phyloP scores from a whole-genome alignment of 2,797 vertebrate species.

The Sebastes variabilis region DNA sequence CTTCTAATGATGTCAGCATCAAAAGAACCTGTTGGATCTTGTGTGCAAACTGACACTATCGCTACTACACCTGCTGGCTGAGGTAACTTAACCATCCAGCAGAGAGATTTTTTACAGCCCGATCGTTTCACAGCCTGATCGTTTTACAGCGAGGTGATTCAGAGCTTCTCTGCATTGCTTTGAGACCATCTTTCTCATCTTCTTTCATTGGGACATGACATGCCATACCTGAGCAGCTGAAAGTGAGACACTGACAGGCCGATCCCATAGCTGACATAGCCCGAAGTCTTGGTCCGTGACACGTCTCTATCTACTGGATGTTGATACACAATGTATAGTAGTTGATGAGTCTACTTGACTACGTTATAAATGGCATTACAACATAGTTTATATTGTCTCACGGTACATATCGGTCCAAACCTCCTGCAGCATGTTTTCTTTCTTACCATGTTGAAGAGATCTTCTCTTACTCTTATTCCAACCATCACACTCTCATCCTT shows the following conservation, averaged over 20 bases:
- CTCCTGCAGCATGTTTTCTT: neutral
- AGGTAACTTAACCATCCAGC: constrained; percentile 26
- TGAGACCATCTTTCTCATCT: constrained; percentile 16
- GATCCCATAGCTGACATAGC: constrained; percentile 27
- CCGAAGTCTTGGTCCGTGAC: constrained; percentile 25
- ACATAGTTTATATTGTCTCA: neutral
- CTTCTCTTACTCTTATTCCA: neutral
- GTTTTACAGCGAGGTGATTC: constrained; percentile 38
- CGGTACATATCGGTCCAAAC: neutral
- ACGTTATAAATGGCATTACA: neutral
- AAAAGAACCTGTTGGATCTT: neutral
- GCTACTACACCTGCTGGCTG: constrained; percentile 29
- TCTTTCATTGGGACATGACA: neutral
- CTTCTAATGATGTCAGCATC: neutral
- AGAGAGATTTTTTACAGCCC: constrained; percentile 10
- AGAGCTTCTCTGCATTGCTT: constrained; percentile 25
- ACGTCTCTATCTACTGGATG: neutral
- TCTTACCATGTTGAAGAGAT: neutral
- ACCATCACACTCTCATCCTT: neutral
- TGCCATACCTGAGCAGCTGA: constrained; percentile 24
- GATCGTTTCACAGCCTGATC: constrained; percentile 39
- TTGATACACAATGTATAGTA: constrained; percentile 12
- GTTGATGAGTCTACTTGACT: neutral
- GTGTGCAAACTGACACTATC: constrained; percentile 2
- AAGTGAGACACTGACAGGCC: constrained; percentile 33